Evolutionary conservation across 2,888 invertebrate genomes (phyloP), one percentile per base, ranked within the genome.

Genomic region (Schizaphis graminum): DNA sequence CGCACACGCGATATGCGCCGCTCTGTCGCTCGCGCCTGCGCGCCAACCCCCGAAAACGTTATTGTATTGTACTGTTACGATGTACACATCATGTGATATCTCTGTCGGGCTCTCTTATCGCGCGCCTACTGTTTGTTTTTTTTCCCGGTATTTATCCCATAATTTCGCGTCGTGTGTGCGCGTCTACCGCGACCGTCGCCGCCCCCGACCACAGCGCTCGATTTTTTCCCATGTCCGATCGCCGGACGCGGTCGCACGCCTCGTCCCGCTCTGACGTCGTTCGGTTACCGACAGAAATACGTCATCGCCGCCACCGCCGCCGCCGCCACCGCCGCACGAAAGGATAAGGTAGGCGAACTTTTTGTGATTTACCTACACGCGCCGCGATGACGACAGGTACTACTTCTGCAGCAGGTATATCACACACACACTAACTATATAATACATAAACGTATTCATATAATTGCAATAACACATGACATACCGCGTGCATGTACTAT

Each of bases 211-310:
- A 88, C 56, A 35, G 90, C 44, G 77, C 47, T 35, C 57, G 49
- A 77, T 35, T 77, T 21, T 41, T 53, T 89, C 90, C 49, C 77
- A 88, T 91, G 91, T 91, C 91, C 56, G 91, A 56, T 91, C 85
- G 67, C 91, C 91, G 49, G 56, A 56, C 77, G 35, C 35, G 49
- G 49, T 35, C 67, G 49, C 49, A 13, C n/a, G 86, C 16, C 86
- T 85, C 44, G 85, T 85, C 61, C 28, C n/a, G 61, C 16, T 77
- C 24, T 44, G 24, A n/a, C 90, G 67, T 11, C 90, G 90, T 86
- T 47, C 47, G 85, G 26, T 86, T 49, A 57, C 35, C 89, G 26
- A 41, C 56, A 89, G 3, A 26, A 24, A 89, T 28, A 56, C 89
- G 87, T 49, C 56, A 26, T 8, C 85, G 44, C 10, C 44, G 77